A percentile compares a stretch with the other conserved stretches of the same genome.
Evolutionary conservation across 2,797 vertebrate genomes (phyloP).

Genomic region (Falco columbarius): DNA sequence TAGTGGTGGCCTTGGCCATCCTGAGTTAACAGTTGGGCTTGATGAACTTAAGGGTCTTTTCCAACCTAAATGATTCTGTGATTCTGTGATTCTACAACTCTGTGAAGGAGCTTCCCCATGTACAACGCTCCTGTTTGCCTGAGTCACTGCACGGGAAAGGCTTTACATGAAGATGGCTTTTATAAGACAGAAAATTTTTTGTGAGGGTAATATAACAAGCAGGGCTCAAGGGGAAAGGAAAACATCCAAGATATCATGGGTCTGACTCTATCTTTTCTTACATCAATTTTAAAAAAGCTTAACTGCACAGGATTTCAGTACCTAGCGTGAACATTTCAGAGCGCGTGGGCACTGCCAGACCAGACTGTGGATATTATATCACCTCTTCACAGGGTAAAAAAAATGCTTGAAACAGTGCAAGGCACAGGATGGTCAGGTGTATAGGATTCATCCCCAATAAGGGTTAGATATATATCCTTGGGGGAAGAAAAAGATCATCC

Average conservation of each 20-base stretch:
- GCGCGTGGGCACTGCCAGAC: background rate
- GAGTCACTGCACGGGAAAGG: background rate
- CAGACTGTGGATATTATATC: background rate
- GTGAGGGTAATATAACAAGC: background rate
- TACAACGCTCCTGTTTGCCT: background rate
- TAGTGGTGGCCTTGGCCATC: too few relatives aligned
- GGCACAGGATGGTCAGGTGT: background rate
- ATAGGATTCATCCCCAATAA: background rate
- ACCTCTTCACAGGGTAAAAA: background rate
- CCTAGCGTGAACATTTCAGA: background rate
- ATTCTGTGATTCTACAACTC: too few relatives aligned
- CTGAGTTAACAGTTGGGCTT: too few relatives aligned
- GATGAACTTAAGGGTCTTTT: too few relatives aligned
- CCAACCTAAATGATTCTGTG: too few relatives aligned
- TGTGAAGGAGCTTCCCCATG: background rate
- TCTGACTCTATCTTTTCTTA: background rate
- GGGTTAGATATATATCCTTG: background rate
- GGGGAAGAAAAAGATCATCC: background rate
- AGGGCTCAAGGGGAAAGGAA: background rate
- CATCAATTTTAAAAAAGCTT: background rate
- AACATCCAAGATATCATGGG: background rate
- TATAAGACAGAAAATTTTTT: background rate
- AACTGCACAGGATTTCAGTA: background rate
- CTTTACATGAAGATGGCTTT: background rate
- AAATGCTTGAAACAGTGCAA: background rate